Conservation (phyloP, 2,888 invertebrate species). For the Stenoptilia bipunctidactyla region DNA sequence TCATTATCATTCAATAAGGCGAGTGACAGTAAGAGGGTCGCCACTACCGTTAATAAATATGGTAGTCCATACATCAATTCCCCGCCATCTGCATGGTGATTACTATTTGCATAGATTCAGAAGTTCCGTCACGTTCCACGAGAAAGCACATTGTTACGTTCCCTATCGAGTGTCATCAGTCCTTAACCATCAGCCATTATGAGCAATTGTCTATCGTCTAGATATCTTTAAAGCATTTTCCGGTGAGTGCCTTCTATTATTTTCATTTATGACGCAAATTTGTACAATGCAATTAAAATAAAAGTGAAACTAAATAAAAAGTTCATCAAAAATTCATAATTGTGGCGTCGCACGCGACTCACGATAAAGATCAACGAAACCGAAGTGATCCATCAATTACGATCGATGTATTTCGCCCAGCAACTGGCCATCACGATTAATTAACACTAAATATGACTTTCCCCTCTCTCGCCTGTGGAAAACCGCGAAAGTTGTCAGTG, state of each 20-base stretch:
- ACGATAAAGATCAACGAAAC: neutral
- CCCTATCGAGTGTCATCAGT: neutral
- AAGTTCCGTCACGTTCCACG: slow-evolving; percentile 29
- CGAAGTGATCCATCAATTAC: slow-evolving; percentile 7
- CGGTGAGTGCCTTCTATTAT: no score
- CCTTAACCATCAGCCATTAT: neutral
- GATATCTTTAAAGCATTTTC: neutral
- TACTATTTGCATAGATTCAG: slow-evolving; percentile 13
- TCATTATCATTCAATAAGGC: no score
- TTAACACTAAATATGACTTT: slow-evolving; percentile 53
- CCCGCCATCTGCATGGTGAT: neutral
- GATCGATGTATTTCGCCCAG: slow-evolving; percentile 7
- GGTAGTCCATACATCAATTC: no score
- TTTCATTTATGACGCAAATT: no score
- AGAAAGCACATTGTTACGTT: slow-evolving; percentile 13
- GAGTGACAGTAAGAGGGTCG: no score
- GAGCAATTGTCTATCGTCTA: neutral
- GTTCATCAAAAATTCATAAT: no score
- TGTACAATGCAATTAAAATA: no score
- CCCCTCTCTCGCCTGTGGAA: slow-evolving; percentile 52
- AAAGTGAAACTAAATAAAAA: no score
- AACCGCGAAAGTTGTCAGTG: slow-evolving; percentile 50
- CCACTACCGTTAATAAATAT: no score
- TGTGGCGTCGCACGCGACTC: neutral
- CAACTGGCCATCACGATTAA: slow-evolving; percentile 23